Conservation (phyloP, 2,888 invertebrate genomes). For the Acanthosepion esculentum region DNA sequence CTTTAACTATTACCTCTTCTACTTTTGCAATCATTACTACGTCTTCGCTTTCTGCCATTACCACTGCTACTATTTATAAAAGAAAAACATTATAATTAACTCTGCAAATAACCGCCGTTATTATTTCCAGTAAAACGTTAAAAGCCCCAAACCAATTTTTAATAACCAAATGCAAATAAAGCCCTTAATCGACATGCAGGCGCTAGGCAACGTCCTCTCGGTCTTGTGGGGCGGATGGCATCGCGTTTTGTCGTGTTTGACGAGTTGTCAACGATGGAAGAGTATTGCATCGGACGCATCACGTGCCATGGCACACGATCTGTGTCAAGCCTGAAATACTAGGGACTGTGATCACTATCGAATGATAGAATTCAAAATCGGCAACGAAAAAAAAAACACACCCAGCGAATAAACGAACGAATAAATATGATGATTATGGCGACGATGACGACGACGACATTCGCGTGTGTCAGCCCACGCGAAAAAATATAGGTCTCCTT, state of each 20-base stretch:
- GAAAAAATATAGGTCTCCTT: slow-evolving; percentile 9
- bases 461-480: background rate
- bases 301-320: background rate
- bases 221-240: background rate
- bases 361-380: background rate
- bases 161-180: background rate
- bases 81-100: too few species aligned
- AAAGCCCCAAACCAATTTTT: too few species aligned
- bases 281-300: background rate
- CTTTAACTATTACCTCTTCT: background rate
- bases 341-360: background rate
- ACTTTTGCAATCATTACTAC: background rate
- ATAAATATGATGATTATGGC: background rate
- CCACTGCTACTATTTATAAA: background rate
- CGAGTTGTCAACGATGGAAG: background rate
- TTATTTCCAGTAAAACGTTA: too few species aligned
- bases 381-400: background rate
- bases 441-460: background rate
- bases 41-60: background rate
- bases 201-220: background rate
- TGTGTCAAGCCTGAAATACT: background rate
- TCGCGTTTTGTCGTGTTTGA: too few species aligned
- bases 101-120: too few species aligned
- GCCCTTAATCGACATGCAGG: background rate
- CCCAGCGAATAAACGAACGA: background rate